Evolutionary conservation across 2,797 vertebrate genomes (phyloP).

Genomic region (Mus spretus): DNA sequence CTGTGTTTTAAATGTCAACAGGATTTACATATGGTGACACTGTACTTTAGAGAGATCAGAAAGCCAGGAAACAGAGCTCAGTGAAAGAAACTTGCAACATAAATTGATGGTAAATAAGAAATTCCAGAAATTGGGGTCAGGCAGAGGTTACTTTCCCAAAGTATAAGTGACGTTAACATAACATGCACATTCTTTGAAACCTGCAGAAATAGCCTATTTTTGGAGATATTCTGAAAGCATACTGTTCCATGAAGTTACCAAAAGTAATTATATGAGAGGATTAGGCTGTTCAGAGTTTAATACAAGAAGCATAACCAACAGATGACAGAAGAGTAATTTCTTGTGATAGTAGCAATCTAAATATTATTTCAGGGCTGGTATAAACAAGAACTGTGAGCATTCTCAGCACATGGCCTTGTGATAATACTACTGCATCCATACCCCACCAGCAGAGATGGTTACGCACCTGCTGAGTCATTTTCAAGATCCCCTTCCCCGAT

Average conservation of each 20-base stretch:
- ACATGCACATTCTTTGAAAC: conserved; percentile 38
- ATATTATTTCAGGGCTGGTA: not conserved
- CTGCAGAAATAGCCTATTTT: not conserved
- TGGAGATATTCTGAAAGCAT: conserved; percentile 22
- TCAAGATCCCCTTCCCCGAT: not conserved
- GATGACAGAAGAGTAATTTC: not conserved
- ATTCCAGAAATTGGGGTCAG: conserved; percentile 50
- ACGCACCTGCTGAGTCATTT: not conserved
- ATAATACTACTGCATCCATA: not conserved
- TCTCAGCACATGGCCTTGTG: not conserved
- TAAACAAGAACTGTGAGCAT: not conserved
- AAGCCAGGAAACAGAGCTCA: conserved; percentile 64
- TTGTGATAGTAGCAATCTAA: not conserved
- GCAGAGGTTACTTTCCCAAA: conserved; percentile 55
- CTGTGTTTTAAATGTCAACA: conserved; percentile 74
- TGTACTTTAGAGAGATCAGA: conserved; percentile 71
- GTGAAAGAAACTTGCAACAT: conserved; percentile 35
- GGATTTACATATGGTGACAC: conserved; percentile 74
- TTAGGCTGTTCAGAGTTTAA: not conserved
- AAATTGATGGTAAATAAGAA: conserved; percentile 39
- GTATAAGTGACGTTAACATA: conserved; percentile 18
- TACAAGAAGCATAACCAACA: not conserved
- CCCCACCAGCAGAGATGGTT: not conserved
- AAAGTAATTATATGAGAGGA: conserved; percentile 11
- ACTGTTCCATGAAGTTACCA: conserved; percentile 16